Percentiles rank a stretch among this genome's conserved stretches.
Conservation (phyloP, 2,797 vertebrate species). For the Poecilia gillii region DNA sequence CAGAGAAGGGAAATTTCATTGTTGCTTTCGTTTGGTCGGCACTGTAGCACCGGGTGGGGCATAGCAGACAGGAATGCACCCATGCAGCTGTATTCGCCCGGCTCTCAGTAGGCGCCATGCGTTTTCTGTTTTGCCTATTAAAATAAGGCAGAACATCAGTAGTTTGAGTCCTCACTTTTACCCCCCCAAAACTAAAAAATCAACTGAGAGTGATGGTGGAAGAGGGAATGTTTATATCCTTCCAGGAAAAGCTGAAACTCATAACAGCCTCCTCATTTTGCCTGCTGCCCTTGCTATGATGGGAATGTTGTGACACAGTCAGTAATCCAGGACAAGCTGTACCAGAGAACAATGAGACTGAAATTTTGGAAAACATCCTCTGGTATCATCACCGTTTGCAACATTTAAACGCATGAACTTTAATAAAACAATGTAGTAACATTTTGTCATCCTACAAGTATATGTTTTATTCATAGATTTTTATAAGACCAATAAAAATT, state of each 20-base stretch:
- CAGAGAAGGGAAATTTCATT: conserved; percentile 31
- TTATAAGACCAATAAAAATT: background rate
- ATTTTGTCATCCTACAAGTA: background rate
- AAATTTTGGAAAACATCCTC: conserved; percentile 12
- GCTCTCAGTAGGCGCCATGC: conserved; percentile 37
- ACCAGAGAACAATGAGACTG: conserved; percentile 43
- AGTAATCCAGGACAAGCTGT: conserved; percentile 30
- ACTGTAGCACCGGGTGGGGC: conserved; percentile 43
- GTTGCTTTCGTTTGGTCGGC: conserved; percentile 26
- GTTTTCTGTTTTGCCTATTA: conserved; percentile 54
- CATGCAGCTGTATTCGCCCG: conserved; percentile 48
- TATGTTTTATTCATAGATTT: background rate
- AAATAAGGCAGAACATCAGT: conserved; percentile 26
- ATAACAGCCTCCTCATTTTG: conserved; percentile 11
- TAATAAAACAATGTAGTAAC: background rate
- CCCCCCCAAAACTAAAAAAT: background rate
- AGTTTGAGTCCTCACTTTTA: conserved; percentile 1
- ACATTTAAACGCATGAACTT: background rate
- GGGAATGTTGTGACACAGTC: conserved; percentile 53
- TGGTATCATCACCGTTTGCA: background rate
- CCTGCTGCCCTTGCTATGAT: conserved; percentile 31
- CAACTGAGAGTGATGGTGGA: background rate
- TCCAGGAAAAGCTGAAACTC: conserved; percentile 25
- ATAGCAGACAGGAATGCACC: conserved; percentile 71
- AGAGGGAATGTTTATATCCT: conserved; percentile 12